Base-by-base conservation (phyloP, 1,140 invertebrate genomes). In the Protaetia brevitarsis region DNA sequence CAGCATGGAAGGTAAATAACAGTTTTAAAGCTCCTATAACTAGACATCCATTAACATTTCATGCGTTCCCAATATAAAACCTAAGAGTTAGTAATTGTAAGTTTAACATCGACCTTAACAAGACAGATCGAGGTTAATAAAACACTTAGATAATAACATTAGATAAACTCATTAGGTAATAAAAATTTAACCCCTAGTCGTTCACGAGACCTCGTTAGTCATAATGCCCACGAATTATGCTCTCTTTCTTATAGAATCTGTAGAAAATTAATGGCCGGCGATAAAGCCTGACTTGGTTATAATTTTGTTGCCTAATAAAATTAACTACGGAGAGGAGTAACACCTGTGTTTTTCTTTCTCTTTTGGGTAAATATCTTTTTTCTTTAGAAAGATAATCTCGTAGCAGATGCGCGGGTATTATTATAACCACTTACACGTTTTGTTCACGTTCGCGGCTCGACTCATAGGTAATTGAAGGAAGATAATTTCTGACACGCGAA, bases 1-100 rank as follows among this genome's bases (percentile, higher is more conserved):
- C 90, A 94, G 76, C 93, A 93, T 80, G 92, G 90, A 73, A 88
- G 93, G 94, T 95, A 83, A 84, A 82, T 82, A 36, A 59, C 30
- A 27, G 23, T 11, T 2, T 60, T 3, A 60, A 31, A 60, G n/a
- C 58, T 29, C 10, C 30, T 30, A 29, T 19, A 8, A 23, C 11
- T 26, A 60, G 13, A n/a, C 28, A 29, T 29, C n/a, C 8, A 6
- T 60, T 37, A 10, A 4, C 34, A 8, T 37, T 37, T 37, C n/a
- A 5, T 37, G 34, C 3, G n/a, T 37, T 3, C 10, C 16, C 16
- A 11, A 16, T 37, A 37, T 13, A 37, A 37, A 11, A 37, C 31
- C 31, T 2, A 34, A n/a, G n/a, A n/a, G n/a, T 10, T 37, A 37
- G 16, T 37, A 13, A 37, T 37, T 37, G 34, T 16, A 11, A 13